Evolutionary conservation across 2,888 invertebrate species (phyloP), one percentile per base, ranked within the genome.

Genomic region (Caenorhabditis plicata): DNA sequence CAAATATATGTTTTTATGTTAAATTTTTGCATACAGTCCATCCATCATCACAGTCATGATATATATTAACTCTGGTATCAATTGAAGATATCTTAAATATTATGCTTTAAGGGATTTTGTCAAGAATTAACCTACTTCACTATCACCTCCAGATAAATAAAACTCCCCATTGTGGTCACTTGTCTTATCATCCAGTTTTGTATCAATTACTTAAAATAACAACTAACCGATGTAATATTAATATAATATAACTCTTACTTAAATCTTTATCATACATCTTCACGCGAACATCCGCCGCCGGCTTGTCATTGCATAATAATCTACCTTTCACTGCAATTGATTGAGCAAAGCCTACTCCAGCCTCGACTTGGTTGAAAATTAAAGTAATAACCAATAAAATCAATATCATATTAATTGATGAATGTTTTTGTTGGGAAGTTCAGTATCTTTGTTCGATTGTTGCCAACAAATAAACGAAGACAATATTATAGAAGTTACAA

Each of bases 211-310:
- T 67, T 43, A 5, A 62, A 65, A 31, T 2, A 19, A 13, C 25
- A 31, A 35, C 5, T 40, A 25, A 15, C 7, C 9, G 17, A 27
- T 48, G 17, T 29, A 26, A 8, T 20, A 15, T 27, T 3, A n/a
- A 39, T 29, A 22, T 27, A 29, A 22, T 19, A 41, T 13, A 41
- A 29, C 33, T 58, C 64, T 55, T 25, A 68, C 68, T 54, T 20
- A 68, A 43, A 51, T 64, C 68, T 32, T 68, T 68, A 32, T 68
- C 64, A 35, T 64, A 68, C 49, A 68, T 50, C 41, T 65, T 65
- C 8, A 68, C 41, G 13, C 57, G 19, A 4, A 68, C 68, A 43
- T 56, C 64, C 11, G 32, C 49, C n/a, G 54, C 68, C 4, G 68
- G 68, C n/a, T 45, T 44, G 45, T 68, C 68, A 36, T 68, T 50